These are phyloP conservation scores for Pecten maximus DNA, from an alignment of 2,888 invertebrate genomes.

Conservation along the genomic window DNA sequence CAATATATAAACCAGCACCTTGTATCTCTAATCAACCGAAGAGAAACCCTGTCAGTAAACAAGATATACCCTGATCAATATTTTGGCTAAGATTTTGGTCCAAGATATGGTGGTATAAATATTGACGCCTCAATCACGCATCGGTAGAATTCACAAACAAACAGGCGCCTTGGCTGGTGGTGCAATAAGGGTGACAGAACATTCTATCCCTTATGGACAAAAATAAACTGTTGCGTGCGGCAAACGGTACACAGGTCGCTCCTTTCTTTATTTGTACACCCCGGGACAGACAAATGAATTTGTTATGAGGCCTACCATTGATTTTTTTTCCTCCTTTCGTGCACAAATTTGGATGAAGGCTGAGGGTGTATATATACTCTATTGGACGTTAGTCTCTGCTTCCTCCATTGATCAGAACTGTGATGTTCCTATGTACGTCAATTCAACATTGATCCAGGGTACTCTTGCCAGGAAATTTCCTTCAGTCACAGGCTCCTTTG, in stretches of 20 bases:
- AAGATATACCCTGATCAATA: slow-evolving; percentile 22
- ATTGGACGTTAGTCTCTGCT: not conserved
- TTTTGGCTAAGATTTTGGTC: slow-evolving; percentile 13
- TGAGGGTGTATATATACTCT: not conserved
- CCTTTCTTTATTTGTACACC: slow-evolving; percentile 28
- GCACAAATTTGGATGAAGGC: slow-evolving; percentile 7
- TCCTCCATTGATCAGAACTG: not conserved
- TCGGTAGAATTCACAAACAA: not conserved
- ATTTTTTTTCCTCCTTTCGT: slow-evolving; percentile 16
- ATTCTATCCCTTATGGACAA: not conserved
- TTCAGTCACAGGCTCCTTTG: not conserved
- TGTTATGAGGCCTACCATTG: not conserved
- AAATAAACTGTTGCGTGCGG: slow-evolving; percentile 26
- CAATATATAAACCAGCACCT: not conserved
- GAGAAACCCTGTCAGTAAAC: not conserved
- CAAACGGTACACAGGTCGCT: not conserved
- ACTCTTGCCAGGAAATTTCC: not conserved
- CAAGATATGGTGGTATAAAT: not conserved
- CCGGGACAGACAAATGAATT: slow-evolving; percentile 21
- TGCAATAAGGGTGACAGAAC: not conserved
- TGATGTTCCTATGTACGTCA: not conserved
- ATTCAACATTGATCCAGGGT: not conserved
- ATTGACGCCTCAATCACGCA: slow-evolving; percentile 13
- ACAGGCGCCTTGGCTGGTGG: not conserved
- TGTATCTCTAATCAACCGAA: not conserved